Percentiles rank a stretch among this genome's conserved stretches.
These are phyloP conservation scores for Prionace glauca DNA, from an alignment of 2,797 vertebrate species.

Conservation along the genomic window DNA sequence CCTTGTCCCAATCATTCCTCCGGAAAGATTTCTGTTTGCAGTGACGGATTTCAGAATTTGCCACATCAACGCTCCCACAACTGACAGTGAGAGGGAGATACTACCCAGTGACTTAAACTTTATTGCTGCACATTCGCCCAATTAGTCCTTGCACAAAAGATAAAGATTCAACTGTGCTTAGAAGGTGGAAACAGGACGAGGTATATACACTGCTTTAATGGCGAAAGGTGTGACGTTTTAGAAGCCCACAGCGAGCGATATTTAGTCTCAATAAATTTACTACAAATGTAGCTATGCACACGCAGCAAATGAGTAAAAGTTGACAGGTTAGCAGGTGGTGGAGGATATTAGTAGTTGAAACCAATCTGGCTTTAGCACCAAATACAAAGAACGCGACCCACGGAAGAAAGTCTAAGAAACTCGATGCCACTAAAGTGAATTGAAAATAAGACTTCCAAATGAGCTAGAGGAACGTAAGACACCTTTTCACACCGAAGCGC, in stretches of 20 bases:
- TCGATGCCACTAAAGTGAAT: background rate
- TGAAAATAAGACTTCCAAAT: background rate
- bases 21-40: constrained; percentile 42
- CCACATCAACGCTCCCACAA: background rate
- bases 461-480: background rate
- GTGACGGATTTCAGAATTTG: constrained; percentile 27
- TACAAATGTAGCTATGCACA: background rate
- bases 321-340: background rate
- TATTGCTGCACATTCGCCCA: too few relatives aligned
- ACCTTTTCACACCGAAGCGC: background rate
- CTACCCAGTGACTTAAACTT: background rate
- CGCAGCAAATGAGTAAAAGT: background rate
- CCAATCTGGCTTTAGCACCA: background rate
- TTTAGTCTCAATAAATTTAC: background rate
- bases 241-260: background rate
- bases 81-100: background rate
- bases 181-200: background rate
- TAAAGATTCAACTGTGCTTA: background rate
- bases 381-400: background rate
- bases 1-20: constrained; percentile 38
- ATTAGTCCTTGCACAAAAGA: background rate
- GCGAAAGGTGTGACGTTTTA: background rate
- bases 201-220: background rate
- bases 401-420: background rate
- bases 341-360: background rate